phyloP scores from a whole-genome alignment of 92 coral and sea anemone genomes.

The Muricea muricata region DNA sequence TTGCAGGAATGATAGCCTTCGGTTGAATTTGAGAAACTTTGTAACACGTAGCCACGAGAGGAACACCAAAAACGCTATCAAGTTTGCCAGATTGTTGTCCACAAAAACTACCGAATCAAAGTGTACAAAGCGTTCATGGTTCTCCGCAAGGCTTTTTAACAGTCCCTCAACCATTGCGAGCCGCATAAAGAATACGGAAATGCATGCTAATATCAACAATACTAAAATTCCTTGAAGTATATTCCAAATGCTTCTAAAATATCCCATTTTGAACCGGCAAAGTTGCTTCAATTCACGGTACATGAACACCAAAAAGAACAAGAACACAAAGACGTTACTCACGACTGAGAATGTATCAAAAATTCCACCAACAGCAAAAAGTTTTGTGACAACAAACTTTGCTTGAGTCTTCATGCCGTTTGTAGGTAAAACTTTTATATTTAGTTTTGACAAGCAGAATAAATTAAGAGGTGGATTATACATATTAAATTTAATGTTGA shows the following conservation, averaged over 20 bases:
- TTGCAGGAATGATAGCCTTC: slow-evolving; percentile 76
- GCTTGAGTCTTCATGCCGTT: slow-evolving; percentile 60
- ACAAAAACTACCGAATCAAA: slow-evolving; percentile 86
- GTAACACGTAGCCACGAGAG: slow-evolving; percentile 83
- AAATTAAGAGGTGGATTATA: slow-evolving; percentile 84
- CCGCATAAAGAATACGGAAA: slow-evolving; percentile 85
- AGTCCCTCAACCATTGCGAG: slow-evolving; percentile 73
- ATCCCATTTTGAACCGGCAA: slow-evolving; percentile 72
- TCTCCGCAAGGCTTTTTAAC: slow-evolving; percentile 58
- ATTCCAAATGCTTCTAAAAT: slow-evolving; percentile 89
- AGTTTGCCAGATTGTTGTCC: slow-evolving; percentile 60
- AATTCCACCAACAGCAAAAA: slow-evolving; percentile 91
- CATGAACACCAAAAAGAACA: slow-evolving; percentile 81
- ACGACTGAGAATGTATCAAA: slow-evolving; percentile 76
- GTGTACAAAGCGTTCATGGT: slow-evolving; percentile 72
- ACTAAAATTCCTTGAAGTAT: slow-evolving; percentile 76
- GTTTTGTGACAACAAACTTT: slow-evolving; percentile 68
- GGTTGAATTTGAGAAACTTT: slow-evolving; percentile 86
- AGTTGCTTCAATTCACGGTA: slow-evolving; percentile 90
- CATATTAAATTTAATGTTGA: slow-evolving; percentile 72
- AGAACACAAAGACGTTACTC: slow-evolving; percentile 75
- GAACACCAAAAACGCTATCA: slow-evolving; percentile 76
- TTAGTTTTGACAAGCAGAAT: slow-evolving; percentile 83
- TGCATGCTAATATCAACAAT: slow-evolving; percentile 70
- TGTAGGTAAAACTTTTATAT: slow-evolving; percentile 79